These are phyloP conservation scores for Drosophila dunni DNA, from an alignment of 1,140 invertebrate genomes.

Conservation along the genomic window DNA sequence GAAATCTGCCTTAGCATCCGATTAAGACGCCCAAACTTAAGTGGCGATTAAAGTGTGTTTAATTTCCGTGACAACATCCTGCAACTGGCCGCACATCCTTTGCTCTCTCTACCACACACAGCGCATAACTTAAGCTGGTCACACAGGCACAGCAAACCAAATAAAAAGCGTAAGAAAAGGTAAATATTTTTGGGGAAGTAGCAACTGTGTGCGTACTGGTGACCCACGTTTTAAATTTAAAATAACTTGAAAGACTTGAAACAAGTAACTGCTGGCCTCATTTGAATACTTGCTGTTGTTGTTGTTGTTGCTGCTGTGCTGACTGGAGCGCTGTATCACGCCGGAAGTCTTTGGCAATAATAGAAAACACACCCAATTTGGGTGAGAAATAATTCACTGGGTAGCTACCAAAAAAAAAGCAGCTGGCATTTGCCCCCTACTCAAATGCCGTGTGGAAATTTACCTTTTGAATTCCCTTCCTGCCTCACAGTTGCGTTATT, in stretches of 20 bases:
- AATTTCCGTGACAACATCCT: conserved; percentile 75
- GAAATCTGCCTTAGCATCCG: conserved; percentile 21
- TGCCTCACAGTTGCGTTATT: conserved; percentile 26
- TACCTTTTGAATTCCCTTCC: not conserved
- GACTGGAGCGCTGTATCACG: conserved; percentile 65
- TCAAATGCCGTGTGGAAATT: conserved; percentile 12
- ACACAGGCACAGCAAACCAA: conserved; percentile 4
- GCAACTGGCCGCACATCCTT: conserved; percentile 53
- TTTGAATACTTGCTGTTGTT: not conserved
- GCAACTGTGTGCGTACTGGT: conserved; percentile 43
- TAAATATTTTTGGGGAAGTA: conserved; percentile 60
- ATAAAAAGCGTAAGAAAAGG: conserved; percentile 35
- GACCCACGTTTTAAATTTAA: conserved; percentile 73
- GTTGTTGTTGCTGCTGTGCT: conserved; percentile 33
- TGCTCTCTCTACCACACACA: not conserved
- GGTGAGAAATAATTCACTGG: conserved; percentile 74
- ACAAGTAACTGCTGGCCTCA: conserved; percentile 54
- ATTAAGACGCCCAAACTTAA: conserved; percentile 7
- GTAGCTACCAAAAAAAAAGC: conserved; percentile 47
- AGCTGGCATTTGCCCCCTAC: conserved; percentile 6
- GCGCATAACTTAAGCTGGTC: not conserved
- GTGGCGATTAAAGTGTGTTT: conserved; percentile 63
- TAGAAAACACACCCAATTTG: conserved; percentile 81
- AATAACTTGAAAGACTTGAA: conserved; percentile 74
- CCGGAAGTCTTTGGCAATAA: conserved; percentile 80